A percentile compares a stretch with the other conserved stretches of the same genome.
phyloP scores from a whole-genome alignment of 2,113 vertebrate genomes.

The Antechinus stuartii region DNA sequence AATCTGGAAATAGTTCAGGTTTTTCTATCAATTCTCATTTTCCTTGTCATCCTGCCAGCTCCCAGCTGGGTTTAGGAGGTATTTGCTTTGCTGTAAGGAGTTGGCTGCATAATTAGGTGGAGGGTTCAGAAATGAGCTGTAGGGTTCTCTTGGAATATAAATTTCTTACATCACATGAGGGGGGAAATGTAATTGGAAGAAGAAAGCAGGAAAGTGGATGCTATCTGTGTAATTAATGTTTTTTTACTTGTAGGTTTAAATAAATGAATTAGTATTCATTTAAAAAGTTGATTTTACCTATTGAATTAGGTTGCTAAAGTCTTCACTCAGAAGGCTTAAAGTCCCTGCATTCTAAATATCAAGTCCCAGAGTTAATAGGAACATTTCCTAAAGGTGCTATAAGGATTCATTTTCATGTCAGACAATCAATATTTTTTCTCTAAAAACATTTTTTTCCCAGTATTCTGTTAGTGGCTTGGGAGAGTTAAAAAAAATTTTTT shows the following conservation, averaged over 20 bases:
- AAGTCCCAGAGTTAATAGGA: slow-evolving; percentile 10
- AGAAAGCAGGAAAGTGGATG: slow-evolving; percentile 83
- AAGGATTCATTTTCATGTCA: neutral
- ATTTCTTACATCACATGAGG: slow-evolving; percentile 63
- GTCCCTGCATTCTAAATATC: neutral
- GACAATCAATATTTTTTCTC: neutral
- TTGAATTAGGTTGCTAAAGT: slow-evolving; percentile 6
- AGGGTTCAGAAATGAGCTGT: slow-evolving; percentile 77
- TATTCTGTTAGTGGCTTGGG: neutral
- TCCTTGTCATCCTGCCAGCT: slow-evolving; percentile 71
- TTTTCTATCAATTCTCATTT: slow-evolving; percentile 70
- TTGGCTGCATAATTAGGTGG: slow-evolving; percentile 82
- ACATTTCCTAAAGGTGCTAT: neutral
- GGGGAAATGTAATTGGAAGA: slow-evolving; percentile 79
- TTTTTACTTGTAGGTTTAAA: slow-evolving; percentile 60
- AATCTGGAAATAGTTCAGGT: slow-evolving; percentile 75
- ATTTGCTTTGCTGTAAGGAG: slow-evolving; percentile 71
- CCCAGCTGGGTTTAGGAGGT: slow-evolving; percentile 73
- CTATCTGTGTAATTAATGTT: slow-evolving; percentile 78
- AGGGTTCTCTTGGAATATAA: slow-evolving; percentile 72
- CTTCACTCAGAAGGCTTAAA: slow-evolving; percentile 17
- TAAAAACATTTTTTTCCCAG: neutral
- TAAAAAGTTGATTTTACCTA: slow-evolving; percentile 56
- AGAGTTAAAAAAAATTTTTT: too few species aligned
- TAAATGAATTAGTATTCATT: slow-evolving; percentile 60